Percentiles rank a stretch among this genome's conserved stretches.
Evolutionary conservation across 2,113 vertebrate genomes (phyloP).

Genomic region (Callipepla californica): DNA sequence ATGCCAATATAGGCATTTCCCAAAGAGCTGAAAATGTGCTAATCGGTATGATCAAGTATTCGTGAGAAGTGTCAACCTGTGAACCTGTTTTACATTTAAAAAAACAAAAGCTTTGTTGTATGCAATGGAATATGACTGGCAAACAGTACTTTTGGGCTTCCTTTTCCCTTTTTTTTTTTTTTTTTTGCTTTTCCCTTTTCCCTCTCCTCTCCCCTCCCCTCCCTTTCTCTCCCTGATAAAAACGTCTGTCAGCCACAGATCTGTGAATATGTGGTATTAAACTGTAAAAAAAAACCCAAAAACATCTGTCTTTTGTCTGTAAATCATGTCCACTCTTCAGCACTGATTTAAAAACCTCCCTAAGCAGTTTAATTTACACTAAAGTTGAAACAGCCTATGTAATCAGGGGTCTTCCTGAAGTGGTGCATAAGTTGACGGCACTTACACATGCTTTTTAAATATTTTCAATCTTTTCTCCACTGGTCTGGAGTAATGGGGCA

Average conservation of each 20-base stretch:
- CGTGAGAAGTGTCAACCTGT: rapidly evolving
- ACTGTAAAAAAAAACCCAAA: background rate
- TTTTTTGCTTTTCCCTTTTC: background rate
- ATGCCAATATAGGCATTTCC: background rate
- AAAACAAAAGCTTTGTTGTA: background rate
- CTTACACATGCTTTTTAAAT: background rate
- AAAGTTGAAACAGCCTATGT: background rate
- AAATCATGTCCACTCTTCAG: background rate
- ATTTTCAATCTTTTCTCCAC: background rate
- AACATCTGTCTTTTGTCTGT: background rate
- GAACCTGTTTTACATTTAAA: background rate
- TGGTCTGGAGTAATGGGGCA: background rate
- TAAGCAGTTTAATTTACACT: background rate
- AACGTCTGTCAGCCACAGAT: background rate
- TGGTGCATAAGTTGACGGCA: background rate
- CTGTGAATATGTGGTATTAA: background rate
- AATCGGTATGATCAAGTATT: background rate
- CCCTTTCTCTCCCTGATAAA: background rate
- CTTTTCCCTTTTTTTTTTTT: background rate
- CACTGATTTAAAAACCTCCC: background rate
- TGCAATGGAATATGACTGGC: rapidly evolving
- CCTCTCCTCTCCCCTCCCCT: no score
- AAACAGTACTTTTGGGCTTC: background rate
- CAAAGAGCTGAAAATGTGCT: background rate
- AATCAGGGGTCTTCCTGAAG: background rate